Percentiles rank a stretch among this genome's conserved stretches.
Evolutionary conservation across 2,888 invertebrate species (phyloP).

Genomic region (Callyntrura sp.): DNA sequence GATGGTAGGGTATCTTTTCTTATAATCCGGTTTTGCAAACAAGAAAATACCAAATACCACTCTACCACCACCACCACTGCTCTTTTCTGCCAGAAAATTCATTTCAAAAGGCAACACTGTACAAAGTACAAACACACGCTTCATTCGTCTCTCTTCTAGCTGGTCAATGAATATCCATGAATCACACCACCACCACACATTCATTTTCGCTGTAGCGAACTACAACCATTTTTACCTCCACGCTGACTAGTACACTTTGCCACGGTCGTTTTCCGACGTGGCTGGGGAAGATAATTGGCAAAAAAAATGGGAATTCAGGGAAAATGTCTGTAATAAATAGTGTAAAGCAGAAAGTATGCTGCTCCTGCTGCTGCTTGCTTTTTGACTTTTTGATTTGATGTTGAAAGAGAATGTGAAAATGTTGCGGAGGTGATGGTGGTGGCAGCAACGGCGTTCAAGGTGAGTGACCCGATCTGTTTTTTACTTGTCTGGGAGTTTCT

Average conservation of each 20-base stretch:
- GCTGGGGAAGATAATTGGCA: constrained; percentile 31
- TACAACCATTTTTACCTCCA: no score
- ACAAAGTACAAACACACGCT: no score
- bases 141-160: not conserved
- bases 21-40: constrained; percentile 51
- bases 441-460: no score
- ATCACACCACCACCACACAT: no score
- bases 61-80: no score
- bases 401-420: constrained; percentile 22
- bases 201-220: no score
- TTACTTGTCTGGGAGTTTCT: constrained; percentile 28
- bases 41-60: constrained; percentile 21
- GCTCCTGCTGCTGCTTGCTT: no score
- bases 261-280: not conserved
- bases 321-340: constrained; percentile 38
- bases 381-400: constrained; percentile 54
- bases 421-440: constrained; percentile 7
- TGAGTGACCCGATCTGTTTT: constrained; percentile 71
- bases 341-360: no score
- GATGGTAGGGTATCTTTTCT: constrained; percentile 31
- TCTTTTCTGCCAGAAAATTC: not conserved
- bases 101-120: constrained; percentile 28
- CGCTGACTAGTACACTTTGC: no score
- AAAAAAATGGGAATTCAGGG: constrained; percentile 18
- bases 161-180: constrained; percentile 49